Conservation (phyloP, 2,797 vertebrate species). For the Gastrophryne carolinensis region DNA sequence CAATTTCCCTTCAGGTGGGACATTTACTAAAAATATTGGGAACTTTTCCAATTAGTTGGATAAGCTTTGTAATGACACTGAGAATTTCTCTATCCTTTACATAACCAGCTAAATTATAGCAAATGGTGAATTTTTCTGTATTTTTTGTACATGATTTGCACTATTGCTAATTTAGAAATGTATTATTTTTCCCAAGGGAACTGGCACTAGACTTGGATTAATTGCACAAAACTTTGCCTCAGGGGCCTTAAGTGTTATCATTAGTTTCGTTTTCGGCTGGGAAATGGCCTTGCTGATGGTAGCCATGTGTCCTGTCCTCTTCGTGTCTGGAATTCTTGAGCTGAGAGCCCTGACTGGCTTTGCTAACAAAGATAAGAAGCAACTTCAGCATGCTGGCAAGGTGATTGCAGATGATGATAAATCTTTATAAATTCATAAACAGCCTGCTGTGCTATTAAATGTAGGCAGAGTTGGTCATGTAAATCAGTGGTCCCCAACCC, state of each 20-base stretch:
- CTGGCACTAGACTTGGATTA: slow-evolving; percentile 54
- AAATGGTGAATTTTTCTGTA: too few species aligned
- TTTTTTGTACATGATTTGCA: too few species aligned
- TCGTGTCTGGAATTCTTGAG: slow-evolving; percentile 53
- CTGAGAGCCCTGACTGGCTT: slow-evolving; percentile 46
- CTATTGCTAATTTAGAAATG: background rate
- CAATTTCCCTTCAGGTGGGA: too few species aligned
- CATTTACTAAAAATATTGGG: too few species aligned
- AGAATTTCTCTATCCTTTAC: too few species aligned
- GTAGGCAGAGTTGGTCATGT: too few species aligned
- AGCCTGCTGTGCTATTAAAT: too few species aligned
- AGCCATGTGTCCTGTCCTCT: slow-evolving; percentile 47
- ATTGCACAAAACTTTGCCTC: slow-evolving; percentile 52
- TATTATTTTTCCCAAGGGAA: slow-evolving; percentile 48
- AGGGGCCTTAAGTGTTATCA: slow-evolving; percentile 55
- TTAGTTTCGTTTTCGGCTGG: slow-evolving; percentile 54
- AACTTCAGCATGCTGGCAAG: slow-evolving; percentile 56
- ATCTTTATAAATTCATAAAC: too few species aligned
- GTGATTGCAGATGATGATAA: slow-evolving; percentile 49
- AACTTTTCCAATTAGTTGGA: too few species aligned
- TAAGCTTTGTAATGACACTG: too few species aligned
- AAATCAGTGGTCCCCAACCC: too few species aligned
- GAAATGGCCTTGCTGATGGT: slow-evolving; percentile 61
- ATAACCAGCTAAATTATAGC: too few species aligned
- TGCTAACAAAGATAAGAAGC: slow-evolving; percentile 57